These are phyloP conservation scores for Colletes latitarsis DNA, from an alignment of 1,140 invertebrate species.

Conservation along the genomic window DNA sequence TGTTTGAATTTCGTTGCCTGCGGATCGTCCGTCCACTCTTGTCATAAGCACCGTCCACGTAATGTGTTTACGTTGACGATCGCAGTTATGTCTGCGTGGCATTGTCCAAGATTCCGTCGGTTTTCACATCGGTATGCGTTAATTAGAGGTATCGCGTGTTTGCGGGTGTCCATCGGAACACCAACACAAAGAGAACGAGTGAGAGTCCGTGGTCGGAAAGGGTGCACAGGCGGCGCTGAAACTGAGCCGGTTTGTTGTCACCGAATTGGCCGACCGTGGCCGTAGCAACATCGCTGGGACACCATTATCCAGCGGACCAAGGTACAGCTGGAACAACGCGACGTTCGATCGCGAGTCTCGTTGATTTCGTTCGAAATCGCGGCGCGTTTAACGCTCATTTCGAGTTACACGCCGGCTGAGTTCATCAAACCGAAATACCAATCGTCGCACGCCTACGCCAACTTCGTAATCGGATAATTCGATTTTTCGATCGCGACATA, in stretches of 20 bases:
- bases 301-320: slow-evolving; percentile 62
- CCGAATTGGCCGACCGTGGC: slow-evolving; percentile 4
- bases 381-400: slow-evolving; percentile 27
- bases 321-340: slow-evolving; percentile 52
- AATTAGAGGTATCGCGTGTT: slow-evolving; percentile 26
- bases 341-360: slow-evolving; percentile 62
- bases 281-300: slow-evolving; percentile 59
- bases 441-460: too few species aligned
- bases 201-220: background rate
- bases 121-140: slow-evolving; percentile 9
- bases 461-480: background rate
- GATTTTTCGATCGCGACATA: background rate
- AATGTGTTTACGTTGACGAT: background rate
- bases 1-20: too few species aligned
- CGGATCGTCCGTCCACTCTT: too few species aligned
- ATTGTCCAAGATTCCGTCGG: background rate
- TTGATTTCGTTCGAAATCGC: slow-evolving; percentile 62
- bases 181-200: background rate
- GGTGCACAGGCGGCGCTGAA: background rate
- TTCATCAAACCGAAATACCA: slow-evolving; percentile 4
- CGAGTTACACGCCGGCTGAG: background rate
- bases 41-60: background rate
- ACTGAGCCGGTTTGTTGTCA: slow-evolving; percentile 11
- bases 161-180: background rate
- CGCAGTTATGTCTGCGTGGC: background rate